phyloP scores from a whole-genome alignment of 23 tunicate species.

The Trididemnum clinides region DNA sequence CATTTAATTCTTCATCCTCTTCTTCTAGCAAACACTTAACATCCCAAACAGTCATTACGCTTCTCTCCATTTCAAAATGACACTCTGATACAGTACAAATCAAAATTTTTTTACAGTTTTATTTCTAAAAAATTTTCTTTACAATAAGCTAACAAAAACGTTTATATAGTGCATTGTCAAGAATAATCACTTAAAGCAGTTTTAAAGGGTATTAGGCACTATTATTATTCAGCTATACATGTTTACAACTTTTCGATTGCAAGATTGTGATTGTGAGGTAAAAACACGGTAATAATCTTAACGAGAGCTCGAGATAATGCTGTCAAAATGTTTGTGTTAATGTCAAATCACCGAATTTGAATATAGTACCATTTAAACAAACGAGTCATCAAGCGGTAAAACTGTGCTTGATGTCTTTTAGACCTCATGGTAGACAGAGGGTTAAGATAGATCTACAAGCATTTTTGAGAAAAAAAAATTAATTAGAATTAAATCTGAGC shows the following conservation, averaged over 20 bases:
- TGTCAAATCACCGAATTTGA: not conserved
- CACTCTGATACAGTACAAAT: too few relatives aligned
- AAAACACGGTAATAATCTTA: not conserved
- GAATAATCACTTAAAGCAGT: too few relatives aligned
- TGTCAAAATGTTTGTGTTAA: not conserved
- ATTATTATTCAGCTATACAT: not conserved
- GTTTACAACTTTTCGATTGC: too few relatives aligned
- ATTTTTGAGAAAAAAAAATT: too few relatives aligned
- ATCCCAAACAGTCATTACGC: too few relatives aligned
- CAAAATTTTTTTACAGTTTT: not conserved
- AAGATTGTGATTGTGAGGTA: not conserved
- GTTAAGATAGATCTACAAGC: too few relatives aligned
- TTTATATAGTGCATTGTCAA: too few relatives aligned
- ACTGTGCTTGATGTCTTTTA: not conserved
- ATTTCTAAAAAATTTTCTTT: not conserved
- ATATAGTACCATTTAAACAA: not conserved
- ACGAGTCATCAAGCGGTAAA: not conserved
- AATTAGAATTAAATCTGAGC: too few relatives aligned
- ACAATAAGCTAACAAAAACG: not conserved
- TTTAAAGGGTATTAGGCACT: too few relatives aligned
- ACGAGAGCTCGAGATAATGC: not conserved
- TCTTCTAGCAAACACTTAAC: too few relatives aligned
- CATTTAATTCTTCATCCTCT: too few relatives aligned
- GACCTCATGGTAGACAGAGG: not conserved
- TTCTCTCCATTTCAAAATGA: too few relatives aligned